A percentile compares a stretch with the other conserved stretches of the same genome.
Evolutionary conservation across 30 jellyfish, hydroid and myxozoan genomes (phyloP).

Genomic region (Calvadosia cruxmelitensis): DNA sequence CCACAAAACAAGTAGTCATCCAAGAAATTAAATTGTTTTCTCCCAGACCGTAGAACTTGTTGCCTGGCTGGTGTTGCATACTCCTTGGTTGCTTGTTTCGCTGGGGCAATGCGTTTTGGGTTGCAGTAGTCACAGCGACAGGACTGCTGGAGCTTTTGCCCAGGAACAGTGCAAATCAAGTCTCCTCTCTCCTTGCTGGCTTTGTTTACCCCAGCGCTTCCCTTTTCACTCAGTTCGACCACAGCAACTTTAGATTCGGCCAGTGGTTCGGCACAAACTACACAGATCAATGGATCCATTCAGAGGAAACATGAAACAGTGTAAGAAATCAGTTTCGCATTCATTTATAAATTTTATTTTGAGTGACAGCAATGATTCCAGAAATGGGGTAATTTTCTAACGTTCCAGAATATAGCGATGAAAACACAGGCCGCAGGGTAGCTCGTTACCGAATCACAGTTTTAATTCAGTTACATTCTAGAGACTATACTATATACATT

Average conservation of each 20-base stretch:
- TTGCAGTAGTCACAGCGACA: conserved; percentile 6
- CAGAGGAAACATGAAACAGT: no score
- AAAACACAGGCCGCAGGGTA: no score
- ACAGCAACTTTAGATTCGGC: conserved; percentile 2
- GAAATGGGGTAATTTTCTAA: no score
- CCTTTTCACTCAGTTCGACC: conserved; percentile 13
- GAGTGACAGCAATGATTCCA: no score
- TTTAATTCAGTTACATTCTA: no score
- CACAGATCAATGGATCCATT: neutral
- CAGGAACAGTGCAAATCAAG: conserved; percentile 5
- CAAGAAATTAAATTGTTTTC: conserved; percentile 1
- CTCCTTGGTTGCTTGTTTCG: conserved; percentile 1
- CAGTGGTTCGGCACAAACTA: neutral
- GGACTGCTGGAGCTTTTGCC: conserved; percentile 4
- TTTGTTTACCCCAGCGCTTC: conserved; percentile 9
- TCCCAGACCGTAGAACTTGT: neutral
- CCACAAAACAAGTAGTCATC: conserved; percentile 12
- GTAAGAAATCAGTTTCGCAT: no score
- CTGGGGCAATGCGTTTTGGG: conserved; percentile 3
- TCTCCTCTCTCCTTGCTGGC: conserved; percentile 15
- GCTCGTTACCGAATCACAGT: no score
- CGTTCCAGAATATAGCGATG: no score
- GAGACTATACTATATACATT: no score
- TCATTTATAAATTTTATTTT: no score
- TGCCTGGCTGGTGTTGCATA: neutral